These are phyloP conservation scores for Drosophila flavopinicola DNA, from an alignment of 2,888 invertebrate species.

Conservation along the genomic window DNA sequence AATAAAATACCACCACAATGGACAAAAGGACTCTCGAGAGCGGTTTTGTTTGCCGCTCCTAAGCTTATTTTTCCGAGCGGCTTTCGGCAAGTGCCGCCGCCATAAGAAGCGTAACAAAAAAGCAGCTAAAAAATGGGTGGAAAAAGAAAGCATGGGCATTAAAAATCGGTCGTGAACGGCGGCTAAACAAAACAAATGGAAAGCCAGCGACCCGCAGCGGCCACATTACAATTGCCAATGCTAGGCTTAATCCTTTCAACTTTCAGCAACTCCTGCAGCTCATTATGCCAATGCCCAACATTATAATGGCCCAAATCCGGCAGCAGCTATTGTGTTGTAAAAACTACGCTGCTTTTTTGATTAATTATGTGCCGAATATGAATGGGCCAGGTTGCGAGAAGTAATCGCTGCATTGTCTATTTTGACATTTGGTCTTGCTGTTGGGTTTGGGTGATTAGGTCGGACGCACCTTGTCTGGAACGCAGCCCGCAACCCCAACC, in stretches of 20 bases:
- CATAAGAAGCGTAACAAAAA: slow-evolving; percentile 61
- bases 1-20: slow-evolving; percentile 51
- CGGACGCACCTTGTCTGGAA: slow-evolving; percentile 45
- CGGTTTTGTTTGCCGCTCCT: slow-evolving; percentile 70
- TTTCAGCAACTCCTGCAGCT: slow-evolving; percentile 49
- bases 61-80: slow-evolving; percentile 73
- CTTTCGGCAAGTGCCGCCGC: slow-evolving; percentile 66
- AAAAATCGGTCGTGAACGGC: slow-evolving; percentile 53
- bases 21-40: slow-evolving; percentile 59
- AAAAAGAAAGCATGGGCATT: slow-evolving; percentile 60
- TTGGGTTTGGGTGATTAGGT: slow-evolving; percentile 49
- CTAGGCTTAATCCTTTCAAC: slow-evolving; percentile 67
- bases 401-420: slow-evolving; percentile 76
- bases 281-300: slow-evolving; percentile 69
- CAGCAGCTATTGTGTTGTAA: slow-evolving; percentile 33
- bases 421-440: slow-evolving; percentile 60
- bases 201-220: slow-evolving; percentile 56
- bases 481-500: background rate
- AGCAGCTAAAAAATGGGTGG: slow-evolving; percentile 46
- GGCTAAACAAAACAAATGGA: slow-evolving; percentile 64
- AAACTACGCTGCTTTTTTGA: slow-evolving; percentile 64
- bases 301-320: slow-evolving; percentile 76
- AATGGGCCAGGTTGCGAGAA: slow-evolving; percentile 17
- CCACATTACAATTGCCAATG: slow-evolving; percentile 66
- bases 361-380: slow-evolving; percentile 74